Conservation (phyloP, 2,888 invertebrate species). For the Lysandra bellargus region DNA sequence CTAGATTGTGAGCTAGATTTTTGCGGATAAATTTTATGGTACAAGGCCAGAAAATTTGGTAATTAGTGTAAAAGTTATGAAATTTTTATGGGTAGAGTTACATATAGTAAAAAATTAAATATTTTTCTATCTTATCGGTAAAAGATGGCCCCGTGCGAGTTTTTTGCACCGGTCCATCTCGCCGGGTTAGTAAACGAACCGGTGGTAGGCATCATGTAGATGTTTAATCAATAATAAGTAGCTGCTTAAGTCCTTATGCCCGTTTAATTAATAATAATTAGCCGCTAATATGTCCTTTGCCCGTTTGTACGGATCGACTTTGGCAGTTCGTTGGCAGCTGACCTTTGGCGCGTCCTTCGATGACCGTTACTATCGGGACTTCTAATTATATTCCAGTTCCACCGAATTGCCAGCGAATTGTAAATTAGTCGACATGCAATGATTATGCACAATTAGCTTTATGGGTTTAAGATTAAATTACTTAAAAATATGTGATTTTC, state of each 20-base stretch:
- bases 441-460: neutral
- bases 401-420: neutral
- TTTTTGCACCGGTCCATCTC: too few species aligned
- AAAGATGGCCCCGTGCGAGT: too few species aligned
- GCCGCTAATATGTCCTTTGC: conserved; percentile 18
- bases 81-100: too few species aligned
- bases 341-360: conserved; percentile 21
- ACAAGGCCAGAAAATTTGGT: neutral
- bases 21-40: neutral
- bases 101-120: too few species aligned
- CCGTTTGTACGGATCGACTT: conserved; percentile 32
- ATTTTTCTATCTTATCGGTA: too few species aligned
- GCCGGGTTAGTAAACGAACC: too few species aligned
- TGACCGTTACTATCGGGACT: conserved; percentile 5
- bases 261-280: conserved; percentile 29
- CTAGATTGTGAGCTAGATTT: conserved; percentile 3
- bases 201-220: too few species aligned
- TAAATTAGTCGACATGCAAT: neutral
- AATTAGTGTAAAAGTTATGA: too few species aligned
- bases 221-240: neutral
- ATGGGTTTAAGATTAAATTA: too few species aligned
- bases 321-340: conserved; percentile 26
- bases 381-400: neutral
- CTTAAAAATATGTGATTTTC: too few species aligned
- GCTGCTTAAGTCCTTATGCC: conserved; percentile 22